Evolutionary conservation across 2,888 invertebrate species (phyloP).

Genomic region (Lagria hirta): DNA sequence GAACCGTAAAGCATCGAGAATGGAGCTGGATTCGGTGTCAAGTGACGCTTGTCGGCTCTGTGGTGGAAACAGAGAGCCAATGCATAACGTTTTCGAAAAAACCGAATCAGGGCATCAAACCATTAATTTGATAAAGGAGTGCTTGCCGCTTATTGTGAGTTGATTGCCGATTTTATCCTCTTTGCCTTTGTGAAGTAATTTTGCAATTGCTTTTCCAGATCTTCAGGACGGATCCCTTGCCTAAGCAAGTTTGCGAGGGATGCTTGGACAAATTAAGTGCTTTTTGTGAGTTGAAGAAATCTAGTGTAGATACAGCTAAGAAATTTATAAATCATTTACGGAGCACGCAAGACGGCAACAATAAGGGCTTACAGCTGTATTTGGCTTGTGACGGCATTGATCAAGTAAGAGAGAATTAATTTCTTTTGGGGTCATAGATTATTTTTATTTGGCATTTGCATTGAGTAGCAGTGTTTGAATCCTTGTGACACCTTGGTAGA

Average conservation of each 20-base stretch:
- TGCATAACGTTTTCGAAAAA: conserved; percentile 51
- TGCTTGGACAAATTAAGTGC: conserved; percentile 45
- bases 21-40: conserved; percentile 32
- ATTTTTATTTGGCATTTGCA: too few species aligned
- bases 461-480: too few species aligned
- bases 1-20: too few species aligned
- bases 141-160: conserved; percentile 51
- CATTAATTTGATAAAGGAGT: conserved; percentile 50
- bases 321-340: conserved; percentile 41
- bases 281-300: conserved; percentile 45
- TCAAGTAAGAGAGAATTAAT: too few species aligned
- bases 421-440: too few species aligned
- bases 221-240: conserved; percentile 51
- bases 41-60: conserved; percentile 50
- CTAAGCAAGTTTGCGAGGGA: conserved; percentile 50
- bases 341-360: conserved; percentile 26
- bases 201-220: conserved; percentile 42
- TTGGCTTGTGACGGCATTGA: conserved; percentile 25
- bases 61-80: conserved; percentile 45
- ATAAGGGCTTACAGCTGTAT: conserved; percentile 34
- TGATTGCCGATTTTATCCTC: conserved; percentile 1
- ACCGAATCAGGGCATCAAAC: conserved; percentile 50
- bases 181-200: conserved; percentile 8
- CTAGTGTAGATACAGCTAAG: conserved; percentile 42
- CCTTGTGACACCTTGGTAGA: too few species aligned